These are phyloP conservation scores for Drosophila testacea DNA, from an alignment of 2,888 invertebrate genomes.

Conservation along the genomic window DNA sequence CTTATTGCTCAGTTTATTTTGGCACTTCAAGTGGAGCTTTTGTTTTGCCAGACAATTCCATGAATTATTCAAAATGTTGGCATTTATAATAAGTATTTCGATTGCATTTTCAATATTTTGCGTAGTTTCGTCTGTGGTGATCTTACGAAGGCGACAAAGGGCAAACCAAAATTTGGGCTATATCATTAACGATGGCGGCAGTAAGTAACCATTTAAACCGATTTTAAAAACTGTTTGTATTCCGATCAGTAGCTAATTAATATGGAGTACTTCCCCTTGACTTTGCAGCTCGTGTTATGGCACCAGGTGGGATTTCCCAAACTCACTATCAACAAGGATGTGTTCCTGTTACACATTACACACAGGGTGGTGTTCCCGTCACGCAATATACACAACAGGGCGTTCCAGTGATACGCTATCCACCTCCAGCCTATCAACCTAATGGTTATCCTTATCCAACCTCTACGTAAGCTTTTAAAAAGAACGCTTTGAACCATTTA, in stretches of 20 bases:
- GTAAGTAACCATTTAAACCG: constrained; percentile 12
- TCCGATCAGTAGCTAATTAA: neutral
- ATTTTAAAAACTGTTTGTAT: neutral
- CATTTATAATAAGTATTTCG: constrained; percentile 21
- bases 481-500: neutral
- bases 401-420: constrained; percentile 11
- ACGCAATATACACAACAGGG: constrained; percentile 3
- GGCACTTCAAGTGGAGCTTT: constrained; percentile 16
- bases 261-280: neutral
- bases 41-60: constrained; percentile 1
- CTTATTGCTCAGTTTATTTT: constrained; percentile 22
- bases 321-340: neutral
- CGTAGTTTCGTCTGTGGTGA: neutral
- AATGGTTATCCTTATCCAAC: constrained; percentile 3
- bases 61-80: constrained; percentile 13
- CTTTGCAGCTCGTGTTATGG: constrained; percentile 8
- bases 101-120: constrained; percentile 21
- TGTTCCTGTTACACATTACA: constrained; percentile 5
- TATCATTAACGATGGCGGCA: constrained; percentile 16
- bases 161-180: constrained; percentile 29
- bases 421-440: constrained; percentile 19
- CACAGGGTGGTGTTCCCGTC: constrained; percentile 2
- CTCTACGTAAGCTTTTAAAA: constrained; percentile 5
- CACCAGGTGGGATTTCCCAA: neutral
- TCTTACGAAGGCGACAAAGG: constrained; percentile 14